Evolutionary conservation across 2,113 vertebrate species (phyloP).

Genomic region (Oxyura jamaicensis): DNA sequence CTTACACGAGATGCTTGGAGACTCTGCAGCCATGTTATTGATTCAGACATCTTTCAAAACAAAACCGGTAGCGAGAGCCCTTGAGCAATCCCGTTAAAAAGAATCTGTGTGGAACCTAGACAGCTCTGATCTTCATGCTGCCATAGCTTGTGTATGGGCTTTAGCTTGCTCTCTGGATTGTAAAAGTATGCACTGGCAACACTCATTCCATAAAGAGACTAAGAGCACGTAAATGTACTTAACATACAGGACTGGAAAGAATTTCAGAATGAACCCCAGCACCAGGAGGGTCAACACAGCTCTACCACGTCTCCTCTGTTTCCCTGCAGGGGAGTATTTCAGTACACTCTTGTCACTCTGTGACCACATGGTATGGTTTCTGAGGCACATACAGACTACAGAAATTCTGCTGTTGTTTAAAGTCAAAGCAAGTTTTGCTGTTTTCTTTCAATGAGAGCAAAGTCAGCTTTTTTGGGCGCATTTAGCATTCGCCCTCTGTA

Average conservation of each 20-base stretch:
- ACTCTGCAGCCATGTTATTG: neutral
- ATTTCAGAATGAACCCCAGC: neutral
- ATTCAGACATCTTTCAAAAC: neutral
- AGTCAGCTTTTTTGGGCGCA: neutral
- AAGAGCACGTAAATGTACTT: neutral
- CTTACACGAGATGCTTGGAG: neutral
- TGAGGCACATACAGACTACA: neutral
- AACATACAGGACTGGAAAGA: neutral
- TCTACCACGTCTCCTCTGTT: neutral
- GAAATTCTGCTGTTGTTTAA: neutral
- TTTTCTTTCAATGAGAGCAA: neutral
- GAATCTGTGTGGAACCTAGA: neutral
- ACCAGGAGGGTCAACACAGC: neutral
- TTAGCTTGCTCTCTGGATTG: neutral
- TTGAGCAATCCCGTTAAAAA: neutral
- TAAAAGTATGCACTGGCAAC: neutral
- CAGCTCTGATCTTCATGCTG: neutral
- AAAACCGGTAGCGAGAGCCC: neutral
- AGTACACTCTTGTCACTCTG: neutral
- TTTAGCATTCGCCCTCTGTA: neutral
- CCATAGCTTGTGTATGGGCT: neutral
- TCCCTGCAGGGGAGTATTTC: neutral
- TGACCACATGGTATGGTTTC: neutral
- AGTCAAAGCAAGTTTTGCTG: neutral
- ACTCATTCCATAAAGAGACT: neutral